A percentile compares a stretch with the other conserved stretches of the same genome.
phyloP scores from a whole-genome alignment of 92 coral and sea anemone genomes.

The Siderastrea siderea region DNA sequence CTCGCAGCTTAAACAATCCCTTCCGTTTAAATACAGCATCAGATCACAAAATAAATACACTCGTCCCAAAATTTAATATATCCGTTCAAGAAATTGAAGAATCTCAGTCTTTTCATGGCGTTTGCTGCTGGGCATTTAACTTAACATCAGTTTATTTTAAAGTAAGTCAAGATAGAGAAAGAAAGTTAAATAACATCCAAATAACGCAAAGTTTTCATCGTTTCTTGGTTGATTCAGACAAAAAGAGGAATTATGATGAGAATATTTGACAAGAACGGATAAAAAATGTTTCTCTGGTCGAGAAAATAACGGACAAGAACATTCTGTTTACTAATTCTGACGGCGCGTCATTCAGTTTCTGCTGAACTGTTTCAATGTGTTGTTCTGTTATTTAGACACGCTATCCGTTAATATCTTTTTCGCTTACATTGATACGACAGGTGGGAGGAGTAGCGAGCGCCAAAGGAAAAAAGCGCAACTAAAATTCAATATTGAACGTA shows the following conservation, averaged over 20 bases:
- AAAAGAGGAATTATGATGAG: neutral
- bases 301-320: constrained; percentile 3
- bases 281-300: neutral
- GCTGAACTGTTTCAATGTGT: constrained; percentile 3
- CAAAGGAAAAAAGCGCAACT: neutral
- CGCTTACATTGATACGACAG: constrained; percentile 34
- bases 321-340: constrained; percentile 22
- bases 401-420: constrained; percentile 14
- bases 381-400: neutral
- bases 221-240: neutral
- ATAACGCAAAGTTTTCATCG: neutral
- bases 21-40: neutral
- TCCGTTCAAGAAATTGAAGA: neutral
- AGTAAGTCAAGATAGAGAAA: neutral
- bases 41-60: neutral
- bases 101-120: neutral
- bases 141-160: neutral
- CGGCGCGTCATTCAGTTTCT: constrained; percentile 23
- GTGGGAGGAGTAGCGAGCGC: neutral
- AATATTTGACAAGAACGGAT: neutral
- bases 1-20: neutral
- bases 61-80: neutral
- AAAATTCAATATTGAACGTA: constrained; percentile 1
- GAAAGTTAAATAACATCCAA: too few species aligned
- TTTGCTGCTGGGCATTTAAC: neutral